These are phyloP conservation scores for Odontomyia ornata DNA, from an alignment of 2,888 invertebrate genomes.

Conservation along the genomic window DNA sequence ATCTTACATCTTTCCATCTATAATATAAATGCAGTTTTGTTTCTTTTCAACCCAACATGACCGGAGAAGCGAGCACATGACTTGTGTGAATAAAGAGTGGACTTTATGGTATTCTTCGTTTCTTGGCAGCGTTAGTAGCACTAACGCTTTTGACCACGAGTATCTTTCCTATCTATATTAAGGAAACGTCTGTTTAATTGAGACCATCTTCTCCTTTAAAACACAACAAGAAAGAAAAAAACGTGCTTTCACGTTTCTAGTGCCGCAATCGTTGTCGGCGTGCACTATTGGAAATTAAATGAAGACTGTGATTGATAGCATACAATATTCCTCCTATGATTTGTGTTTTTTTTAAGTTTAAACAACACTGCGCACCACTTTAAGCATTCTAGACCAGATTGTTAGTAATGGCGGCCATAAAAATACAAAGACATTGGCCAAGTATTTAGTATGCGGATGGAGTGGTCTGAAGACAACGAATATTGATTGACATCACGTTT, in stretches of 20 bases:
- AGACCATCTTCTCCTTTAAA: not conserved
- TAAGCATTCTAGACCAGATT: not conserved
- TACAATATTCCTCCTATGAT: not conserved
- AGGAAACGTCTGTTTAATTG: conserved; percentile 7
- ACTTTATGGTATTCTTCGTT: not conserved
- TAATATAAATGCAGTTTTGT: conserved; percentile 12
- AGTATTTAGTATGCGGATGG: not conserved
- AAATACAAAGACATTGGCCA: not conserved
- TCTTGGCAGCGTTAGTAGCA: not conserved
- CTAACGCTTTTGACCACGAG: not conserved
- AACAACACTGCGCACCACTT: not conserved
- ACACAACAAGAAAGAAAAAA: too few species aligned
- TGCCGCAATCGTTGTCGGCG: not conserved
- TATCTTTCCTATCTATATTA: not conserved
- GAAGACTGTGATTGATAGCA: conserved; percentile 1
- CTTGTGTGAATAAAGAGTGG: not conserved
- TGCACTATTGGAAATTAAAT: not conserved
- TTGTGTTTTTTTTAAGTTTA: not conserved
- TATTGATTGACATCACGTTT: too few species aligned
- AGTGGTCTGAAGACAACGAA: not conserved
- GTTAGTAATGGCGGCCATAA: not conserved
- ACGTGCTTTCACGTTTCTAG: conserved; percentile 12
- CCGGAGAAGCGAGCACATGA: not conserved
- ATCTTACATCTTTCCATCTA: not conserved
- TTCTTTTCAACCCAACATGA: conserved; percentile 15